Conservation (phyloP, 2,113 vertebrate genomes). For the Alaudala cheleensis region DNA sequence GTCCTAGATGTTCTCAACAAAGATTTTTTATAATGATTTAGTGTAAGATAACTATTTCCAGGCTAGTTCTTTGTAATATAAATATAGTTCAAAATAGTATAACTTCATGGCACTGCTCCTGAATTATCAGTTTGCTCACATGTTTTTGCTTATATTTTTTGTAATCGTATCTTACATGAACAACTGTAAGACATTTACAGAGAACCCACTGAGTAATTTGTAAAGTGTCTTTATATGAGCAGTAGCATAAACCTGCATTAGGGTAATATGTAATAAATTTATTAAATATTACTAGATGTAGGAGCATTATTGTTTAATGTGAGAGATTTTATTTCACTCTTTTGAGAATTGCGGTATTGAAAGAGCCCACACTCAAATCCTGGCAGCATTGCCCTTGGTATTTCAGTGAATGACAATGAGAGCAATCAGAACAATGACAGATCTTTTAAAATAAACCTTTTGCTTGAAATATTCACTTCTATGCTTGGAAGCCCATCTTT, state of each 20-base stretch:
- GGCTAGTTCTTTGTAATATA: neutral
- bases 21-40: neutral
- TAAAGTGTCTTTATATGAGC: neutral
- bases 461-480: neutral
- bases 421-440: neutral
- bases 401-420: neutral
- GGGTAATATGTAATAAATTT: neutral
- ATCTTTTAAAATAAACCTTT: neutral
- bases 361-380: neutral
- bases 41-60: neutral
- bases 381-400: constrained; percentile 34
- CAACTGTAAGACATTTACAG: neutral
- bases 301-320: neutral
- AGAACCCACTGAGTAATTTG: neutral
- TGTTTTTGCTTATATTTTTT: neutral
- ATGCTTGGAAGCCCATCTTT: neutral
- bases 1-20: neutral
- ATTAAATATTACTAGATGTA: neutral
- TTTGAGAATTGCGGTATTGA: constrained; percentile 15
- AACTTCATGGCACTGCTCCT: neutral
- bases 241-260: neutral
- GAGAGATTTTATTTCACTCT: neutral
- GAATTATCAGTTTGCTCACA: neutral
- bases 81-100: neutral
- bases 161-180: neutral